Base-by-base conservation (phyloP, 2,797 vertebrate species). In the Rhinella marina region DNA sequence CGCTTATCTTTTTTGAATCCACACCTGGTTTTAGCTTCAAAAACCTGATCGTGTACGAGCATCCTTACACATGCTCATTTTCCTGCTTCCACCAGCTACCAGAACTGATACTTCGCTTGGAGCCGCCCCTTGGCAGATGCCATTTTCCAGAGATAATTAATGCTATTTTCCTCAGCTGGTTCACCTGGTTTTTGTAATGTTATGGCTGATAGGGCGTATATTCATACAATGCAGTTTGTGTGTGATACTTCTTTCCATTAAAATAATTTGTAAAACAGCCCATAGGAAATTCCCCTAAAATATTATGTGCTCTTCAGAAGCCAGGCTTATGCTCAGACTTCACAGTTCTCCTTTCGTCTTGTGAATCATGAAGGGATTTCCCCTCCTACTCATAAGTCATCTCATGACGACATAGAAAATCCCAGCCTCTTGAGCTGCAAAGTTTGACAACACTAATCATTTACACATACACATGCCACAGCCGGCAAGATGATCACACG, bases 321-420 rank as follows among this genome's bases (percentile, higher is more conserved):
- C 13, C 73, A 77, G 50, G 7, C 72, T 21, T 50, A n/a, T 54
- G 73, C 70, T 41, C 16, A 41, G 29, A 72, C 29, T 32, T 0
- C 8, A 57, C 41, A 78, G 59, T 85, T 85, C 84, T 57, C 62
- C 76, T 57, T 75, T 70, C 62, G 27, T 59, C 27, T 64, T 68
- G 27, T 83, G 59, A 82, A n/a, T 70, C 68, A 64, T 79, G 19
- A 54, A 84, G 73, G 88, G 85, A 83, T 82, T 88, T 78, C 85
- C 87, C 88, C 85, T 80, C 62, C 88, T 80, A 82, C 80, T 27
- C 75, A 56, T 19, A 73, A 82, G 72, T 27, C 75, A 62, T 19
- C 32, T 72, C 25, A 84, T 87, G 48, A 84, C 75, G 75, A 73
- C 88, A 89, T 82, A 83, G 88, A 85, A 89, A 89, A 89, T 87